phyloP scores from a whole-genome alignment of 1,140 invertebrate species.

The Cecropterus lyciades region DNA sequence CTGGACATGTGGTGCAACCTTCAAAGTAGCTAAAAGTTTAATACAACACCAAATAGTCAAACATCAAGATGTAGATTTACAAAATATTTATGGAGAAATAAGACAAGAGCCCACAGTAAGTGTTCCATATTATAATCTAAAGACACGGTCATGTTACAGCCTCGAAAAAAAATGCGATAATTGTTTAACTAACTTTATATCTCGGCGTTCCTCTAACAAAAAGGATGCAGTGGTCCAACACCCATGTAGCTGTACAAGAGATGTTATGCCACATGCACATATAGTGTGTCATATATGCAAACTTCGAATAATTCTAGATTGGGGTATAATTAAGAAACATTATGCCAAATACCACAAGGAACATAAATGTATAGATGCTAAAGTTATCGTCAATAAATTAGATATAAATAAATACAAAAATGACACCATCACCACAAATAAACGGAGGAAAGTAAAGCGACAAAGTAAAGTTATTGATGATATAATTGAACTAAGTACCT shows the following conservation, averaged over 20 bases:
- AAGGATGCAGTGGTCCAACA: conserved; percentile 56
- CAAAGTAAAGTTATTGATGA: conserved; percentile 37
- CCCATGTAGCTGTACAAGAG: conserved; percentile 55
- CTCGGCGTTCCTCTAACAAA: conserved; percentile 56
- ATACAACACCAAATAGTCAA: conserved; percentile 59
- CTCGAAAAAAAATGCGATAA: conserved; percentile 62
- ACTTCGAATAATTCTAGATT: conserved; percentile 54
- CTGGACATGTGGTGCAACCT: conserved; percentile 59
- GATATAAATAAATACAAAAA: conserved; percentile 44
- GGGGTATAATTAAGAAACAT: conserved; percentile 67
- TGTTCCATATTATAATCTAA: conserved; percentile 19
- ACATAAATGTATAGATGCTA: conserved; percentile 62
- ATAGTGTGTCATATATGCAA: conserved; percentile 67
- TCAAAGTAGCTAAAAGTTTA: conserved; percentile 49
- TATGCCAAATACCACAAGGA: conserved; percentile 58
- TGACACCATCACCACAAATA: conserved; percentile 36
- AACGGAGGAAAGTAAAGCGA: conserved; percentile 30
- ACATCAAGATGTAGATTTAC: conserved; percentile 43
- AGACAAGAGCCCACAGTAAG: conserved; percentile 28
- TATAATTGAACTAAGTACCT: conserved; percentile 32
- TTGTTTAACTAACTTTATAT: conserved; percentile 61
- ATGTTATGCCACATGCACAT: conserved; percentile 28
- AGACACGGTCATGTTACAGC: conserved; percentile 50
- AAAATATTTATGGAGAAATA: conserved; percentile 36
- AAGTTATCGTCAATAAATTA: conserved; percentile 53